phyloP scores from a whole-genome alignment of 2,888 invertebrate species.

The Phorcus lineatus region DNA sequence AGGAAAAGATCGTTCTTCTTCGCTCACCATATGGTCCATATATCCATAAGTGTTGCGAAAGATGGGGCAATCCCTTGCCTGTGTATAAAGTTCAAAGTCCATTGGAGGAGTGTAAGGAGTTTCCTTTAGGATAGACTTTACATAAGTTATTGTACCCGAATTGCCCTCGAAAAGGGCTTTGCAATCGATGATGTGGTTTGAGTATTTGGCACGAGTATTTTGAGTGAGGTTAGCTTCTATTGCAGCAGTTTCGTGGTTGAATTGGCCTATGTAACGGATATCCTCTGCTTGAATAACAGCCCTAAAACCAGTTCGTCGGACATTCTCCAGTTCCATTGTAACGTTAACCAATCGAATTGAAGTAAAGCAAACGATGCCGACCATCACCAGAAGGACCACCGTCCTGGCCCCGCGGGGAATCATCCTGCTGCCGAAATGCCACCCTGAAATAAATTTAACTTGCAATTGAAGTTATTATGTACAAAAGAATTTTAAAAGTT shows the following conservation, averaged over 20 bases:
- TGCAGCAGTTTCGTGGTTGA: not conserved
- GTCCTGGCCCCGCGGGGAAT: not conserved
- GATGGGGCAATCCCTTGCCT: slow-evolving; percentile 54
- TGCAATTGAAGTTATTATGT: too few relatives aligned
- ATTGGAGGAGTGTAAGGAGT: slow-evolving; percentile 39
- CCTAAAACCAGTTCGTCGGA: not conserved
- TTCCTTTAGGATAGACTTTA: slow-evolving; percentile 33
- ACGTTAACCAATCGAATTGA: not conserved
- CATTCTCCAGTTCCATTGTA: not conserved
- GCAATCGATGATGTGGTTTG: slow-evolving; percentile 46
- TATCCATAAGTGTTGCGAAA: slow-evolving; percentile 53
- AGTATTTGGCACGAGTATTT: not conserved
- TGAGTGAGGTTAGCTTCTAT: not conserved
- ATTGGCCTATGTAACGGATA: not conserved
- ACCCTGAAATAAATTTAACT: not conserved
- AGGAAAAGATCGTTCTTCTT: slow-evolving; percentile 62
- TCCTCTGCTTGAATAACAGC: not conserved
- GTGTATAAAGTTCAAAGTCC: slow-evolving; percentile 52
- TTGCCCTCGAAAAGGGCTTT: slow-evolving; percentile 51
- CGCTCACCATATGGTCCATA: slow-evolving; percentile 13
- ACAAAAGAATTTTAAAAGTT: too few relatives aligned
- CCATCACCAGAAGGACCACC: not conserved
- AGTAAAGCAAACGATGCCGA: not conserved
- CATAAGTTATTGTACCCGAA: slow-evolving; percentile 49
- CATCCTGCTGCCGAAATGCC: not conserved